Conservation (phyloP, 2,888 invertebrate genomes). For the Myathropa florea region DNA sequence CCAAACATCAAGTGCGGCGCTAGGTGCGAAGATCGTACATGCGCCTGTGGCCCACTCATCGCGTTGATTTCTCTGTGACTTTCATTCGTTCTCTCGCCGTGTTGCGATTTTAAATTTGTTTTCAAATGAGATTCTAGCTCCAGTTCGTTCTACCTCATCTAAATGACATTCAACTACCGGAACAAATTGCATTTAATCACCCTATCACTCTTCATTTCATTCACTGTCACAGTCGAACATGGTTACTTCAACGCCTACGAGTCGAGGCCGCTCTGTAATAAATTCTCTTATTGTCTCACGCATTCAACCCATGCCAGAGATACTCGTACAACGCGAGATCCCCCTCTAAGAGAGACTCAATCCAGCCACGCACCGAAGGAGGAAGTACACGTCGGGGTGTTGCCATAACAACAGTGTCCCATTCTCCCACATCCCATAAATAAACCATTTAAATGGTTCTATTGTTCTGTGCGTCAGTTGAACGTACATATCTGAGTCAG, state of each 20-base stretch:
- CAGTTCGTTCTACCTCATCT: background rate
- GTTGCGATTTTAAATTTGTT: background rate
- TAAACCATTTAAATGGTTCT: slow-evolving; percentile 30
- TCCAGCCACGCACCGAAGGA: slow-evolving; percentile 16
- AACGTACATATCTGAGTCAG: background rate
- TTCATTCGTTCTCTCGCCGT: background rate
- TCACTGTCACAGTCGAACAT: background rate
- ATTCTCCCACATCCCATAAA: slow-evolving; percentile 28
- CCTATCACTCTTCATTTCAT: slow-evolving; percentile 16
- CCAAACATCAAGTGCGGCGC: background rate
- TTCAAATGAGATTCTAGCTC: background rate
- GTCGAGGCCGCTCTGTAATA: background rate
- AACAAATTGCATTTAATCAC: slow-evolving; percentile 6
- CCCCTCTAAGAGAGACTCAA: background rate
- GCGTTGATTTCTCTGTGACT: background rate
- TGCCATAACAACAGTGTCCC: slow-evolving; percentile 17
- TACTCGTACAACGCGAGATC: too few relatives aligned
- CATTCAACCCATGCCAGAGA: background rate
- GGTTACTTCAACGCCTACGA: slow-evolving; percentile 10
- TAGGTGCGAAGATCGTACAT: background rate
- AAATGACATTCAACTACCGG: background rate
- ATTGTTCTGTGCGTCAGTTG: slow-evolving; percentile 14
- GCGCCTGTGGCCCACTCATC: background rate
- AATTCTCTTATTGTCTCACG: slow-evolving; percentile 25
- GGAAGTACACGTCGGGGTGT: slow-evolving; percentile 28